Evolutionary conservation across 2,113 vertebrate genomes (phyloP).

Genomic region (Regulus satrapa): DNA sequence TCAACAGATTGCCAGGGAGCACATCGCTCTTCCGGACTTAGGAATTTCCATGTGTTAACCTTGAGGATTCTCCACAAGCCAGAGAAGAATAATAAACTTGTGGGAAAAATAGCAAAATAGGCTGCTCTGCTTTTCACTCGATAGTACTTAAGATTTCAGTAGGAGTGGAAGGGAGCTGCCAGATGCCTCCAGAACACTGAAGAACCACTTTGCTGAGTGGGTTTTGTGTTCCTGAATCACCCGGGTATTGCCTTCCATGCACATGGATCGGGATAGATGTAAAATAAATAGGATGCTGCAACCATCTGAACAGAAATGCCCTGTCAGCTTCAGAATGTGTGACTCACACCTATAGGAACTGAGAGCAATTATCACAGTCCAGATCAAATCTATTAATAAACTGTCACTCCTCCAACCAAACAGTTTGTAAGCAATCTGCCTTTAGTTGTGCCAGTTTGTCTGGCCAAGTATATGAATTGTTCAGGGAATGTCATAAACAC

Average conservation of each 20-base stretch:
- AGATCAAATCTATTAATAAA: neutral
- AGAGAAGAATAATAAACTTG: neutral
- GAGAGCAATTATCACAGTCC: neutral
- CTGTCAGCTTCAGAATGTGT: neutral
- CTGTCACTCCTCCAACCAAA: neutral
- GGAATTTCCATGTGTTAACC: neutral
- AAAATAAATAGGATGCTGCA: neutral
- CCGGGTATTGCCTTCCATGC: rapidly evolving
- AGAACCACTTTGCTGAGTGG: neutral
- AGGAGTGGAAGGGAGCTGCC: neutral
- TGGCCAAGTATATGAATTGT: neutral
- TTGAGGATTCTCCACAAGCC: neutral
- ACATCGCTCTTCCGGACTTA: neutral
- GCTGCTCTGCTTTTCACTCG: rapidly evolving
- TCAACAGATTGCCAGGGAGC: neutral
- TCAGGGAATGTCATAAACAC: neutral
- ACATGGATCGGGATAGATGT: neutral
- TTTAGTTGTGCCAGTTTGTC: neutral
- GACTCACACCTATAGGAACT: neutral
- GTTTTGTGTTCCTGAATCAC: neutral
- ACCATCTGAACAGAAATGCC: neutral
- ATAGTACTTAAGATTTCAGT: neutral
- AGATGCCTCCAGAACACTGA: neutral
- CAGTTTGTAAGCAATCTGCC: neutral
- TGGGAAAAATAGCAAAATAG: neutral